Base-by-base conservation (phyloP, 2,113 vertebrate genomes). In the Harpagus bidentatus region DNA sequence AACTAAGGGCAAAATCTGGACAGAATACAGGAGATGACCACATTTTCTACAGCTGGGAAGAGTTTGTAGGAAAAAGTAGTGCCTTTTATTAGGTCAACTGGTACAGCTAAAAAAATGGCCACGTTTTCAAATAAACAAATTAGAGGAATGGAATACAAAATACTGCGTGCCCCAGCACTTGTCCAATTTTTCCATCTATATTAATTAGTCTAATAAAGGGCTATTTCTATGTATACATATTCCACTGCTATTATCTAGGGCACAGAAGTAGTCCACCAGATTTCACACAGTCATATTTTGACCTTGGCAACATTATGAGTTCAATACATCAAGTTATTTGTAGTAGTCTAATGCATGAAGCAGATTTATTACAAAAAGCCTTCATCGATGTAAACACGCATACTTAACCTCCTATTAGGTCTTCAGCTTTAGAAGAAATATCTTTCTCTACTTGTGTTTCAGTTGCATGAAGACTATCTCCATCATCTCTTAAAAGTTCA, bases 401-500 rank as follows among this genome's bases (percentile, higher is more conserved):
- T 88, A 98, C 86, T 96, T 97, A 87, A 99, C 99, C 98, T 97
- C 86, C 87, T 93, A 73, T 80, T 73, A 93, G 82, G 29, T 96
- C 65, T 72, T 97, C 92, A 52, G 11, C 43, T 62, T 96, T 86
- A 83, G 83, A 81, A 89, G 94, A 96, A 96, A 69, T 34, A 58
- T 94, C 96, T 93, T 86, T 90, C 72, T 93, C 73, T 72, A 12
- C 25, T 62, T 71, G 91, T 62, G 91, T 80, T 85, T 97, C 96
- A 47, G 84, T 53, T 66, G 96, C 21, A 31, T 97, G 98, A 56
- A 90, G 93, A 23, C 93, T 73, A 70, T 98, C 97, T 40, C 88
- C 56, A 77, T 96, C 96, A 40, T 99, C 98, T 96, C 98, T 98
- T 96, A 98, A 73, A 34, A 99, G 97, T 95, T 99, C 99, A 94